Base-by-base conservation (phyloP, 2,113 vertebrate genomes). In the Ceuthmochares aereus region DNA sequence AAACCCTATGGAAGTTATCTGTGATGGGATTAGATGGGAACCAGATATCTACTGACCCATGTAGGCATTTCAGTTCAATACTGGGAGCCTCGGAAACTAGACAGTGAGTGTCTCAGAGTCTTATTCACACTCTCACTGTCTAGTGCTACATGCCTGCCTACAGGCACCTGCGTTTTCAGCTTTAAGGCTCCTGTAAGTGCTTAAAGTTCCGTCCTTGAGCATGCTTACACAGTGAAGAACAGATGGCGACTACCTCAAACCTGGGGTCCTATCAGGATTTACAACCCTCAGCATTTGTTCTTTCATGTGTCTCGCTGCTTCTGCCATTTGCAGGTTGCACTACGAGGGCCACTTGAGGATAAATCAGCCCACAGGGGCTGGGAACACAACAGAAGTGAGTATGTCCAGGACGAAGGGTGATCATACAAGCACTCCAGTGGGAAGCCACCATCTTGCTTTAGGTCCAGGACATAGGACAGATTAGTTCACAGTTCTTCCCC, bases 251-350 rank as follows among this genome's bases (percentile, higher is more conserved):
- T n/a, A 52, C 29, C n/a, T 59, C 72, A 54, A 37, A 47, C 63
- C 30, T 22, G 14, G 10, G 17, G 3, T 81, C 12, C 19, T 55
- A 27, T 12, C 26, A 55, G 55, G 32, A 58, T 63, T 69, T 63
- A 52, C 42, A 76, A 51, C 58, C 36, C 12, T 9, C 14, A 1
- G 20, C 20, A 29, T 37, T 52, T 45, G 37, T 45, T 20, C 2
- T 0, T 63, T 64, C 2, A 0, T 4, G 1, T 25, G 13, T 8
- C 30, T 81, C 34, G 14, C 56, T 42, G 54, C 45, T 36, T 5
- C 54, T 58, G 66, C 40, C 10, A 7, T n/a, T 79, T 21, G 26
- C 42, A 69, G 42, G 49, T 3, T 0, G 55, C 0, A 0, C 22
- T 62, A 37, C 29, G 55, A 21, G 20, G 20, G 54, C 51, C 21